Base-by-base conservation (phyloP, 2,113 vertebrate species). In the Corythoichthys intestinalis region DNA sequence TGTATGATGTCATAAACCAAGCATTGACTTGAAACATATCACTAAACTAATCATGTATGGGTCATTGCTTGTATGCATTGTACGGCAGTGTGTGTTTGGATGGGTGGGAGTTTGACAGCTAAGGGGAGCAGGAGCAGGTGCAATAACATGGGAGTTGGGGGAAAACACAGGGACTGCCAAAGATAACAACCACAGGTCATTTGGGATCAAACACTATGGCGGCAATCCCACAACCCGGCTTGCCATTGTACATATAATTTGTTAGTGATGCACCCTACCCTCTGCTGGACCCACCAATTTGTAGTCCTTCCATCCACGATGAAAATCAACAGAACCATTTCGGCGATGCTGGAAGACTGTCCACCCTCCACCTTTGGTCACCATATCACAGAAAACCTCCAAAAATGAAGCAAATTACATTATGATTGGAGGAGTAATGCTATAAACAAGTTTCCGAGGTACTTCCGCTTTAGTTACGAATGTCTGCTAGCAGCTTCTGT, bases 361-460 rank as follows among this genome's bases (percentile, higher is more conserved):
- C 93, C 94, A 94, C 1, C 94, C 94, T 0, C 94, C 94, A 2
- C 92, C 93, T 49, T 78, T 83, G 13, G 91, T 94, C 80, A 91
- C 86, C 94, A 94, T 94, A 50, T 94, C 92, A 73, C 93, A 94
- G 70, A 92, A 88, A 37, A 91, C 93, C 94, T 94, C 79, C 4
- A 56, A 4, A 74, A 57, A 65, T 5, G 44, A 57, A 66, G 20
- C 20, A 28, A 28, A 28, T 28, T 28, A 28, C 20, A 1, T 46
- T 1, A 46, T 10, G 20, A 10, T 35, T 35, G 10, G 15, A 9
- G 34, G 0, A 35, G 7, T 28, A 28, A 28, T 28, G 20, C 20
- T 28, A 28, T 28, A 28, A 28, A 28, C 20, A 28, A 28, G 20
- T 28, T 28, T 28, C 20, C 20, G 20, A 28, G 20, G 20, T 28